Conservation (phyloP, 2,888 invertebrate genomes). For the Drosophila infuscata region DNA sequence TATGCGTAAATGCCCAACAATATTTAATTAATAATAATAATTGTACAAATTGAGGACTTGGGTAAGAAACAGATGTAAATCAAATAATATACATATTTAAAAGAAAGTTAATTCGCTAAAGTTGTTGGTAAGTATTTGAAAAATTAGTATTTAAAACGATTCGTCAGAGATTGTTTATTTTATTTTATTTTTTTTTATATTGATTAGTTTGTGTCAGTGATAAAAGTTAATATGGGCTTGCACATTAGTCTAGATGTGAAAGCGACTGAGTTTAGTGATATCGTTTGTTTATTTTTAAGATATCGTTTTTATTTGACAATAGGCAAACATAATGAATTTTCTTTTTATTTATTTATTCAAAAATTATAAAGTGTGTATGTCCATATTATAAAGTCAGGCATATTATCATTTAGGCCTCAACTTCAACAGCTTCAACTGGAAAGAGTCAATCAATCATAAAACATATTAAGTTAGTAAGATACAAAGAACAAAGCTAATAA, state of each 20-base stretch:
- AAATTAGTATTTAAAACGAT: conserved; percentile 18
- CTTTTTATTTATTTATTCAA: conserved; percentile 64
- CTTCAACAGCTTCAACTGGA: conserved; percentile 85
- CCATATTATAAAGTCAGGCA: conserved; percentile 81
- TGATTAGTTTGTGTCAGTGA: conserved; percentile 7
- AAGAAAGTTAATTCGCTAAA: conserved; percentile 1
- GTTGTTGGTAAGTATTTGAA: conserved; percentile 1
- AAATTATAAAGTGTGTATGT: conserved; percentile 69
- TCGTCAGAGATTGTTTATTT: conserved; percentile 12
- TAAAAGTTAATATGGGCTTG: conserved; percentile 20
- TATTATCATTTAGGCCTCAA: conserved; percentile 84
- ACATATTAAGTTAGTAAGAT: conserved; percentile 82
- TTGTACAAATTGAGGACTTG: not conserved
- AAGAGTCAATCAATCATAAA: conserved; percentile 85
- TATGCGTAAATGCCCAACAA: conserved; percentile 36
- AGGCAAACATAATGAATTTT: conserved; percentile 72
- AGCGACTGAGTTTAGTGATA: conserved; percentile 63
- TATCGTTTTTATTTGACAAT: conserved; percentile 56
- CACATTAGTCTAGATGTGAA: conserved; percentile 58
- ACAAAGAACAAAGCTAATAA: conserved; percentile 69
- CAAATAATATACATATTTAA: conserved; percentile 4
- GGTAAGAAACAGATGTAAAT: conserved; percentile 5
- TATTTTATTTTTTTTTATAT: conserved; percentile 11
- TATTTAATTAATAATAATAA: conserved; percentile 13
- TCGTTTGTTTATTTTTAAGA: conserved; percentile 61